These are phyloP conservation scores for Mastigias papua DNA, from an alignment of 30 jellyfish, hydroid and myxozoan species.

Conservation along the genomic window DNA sequence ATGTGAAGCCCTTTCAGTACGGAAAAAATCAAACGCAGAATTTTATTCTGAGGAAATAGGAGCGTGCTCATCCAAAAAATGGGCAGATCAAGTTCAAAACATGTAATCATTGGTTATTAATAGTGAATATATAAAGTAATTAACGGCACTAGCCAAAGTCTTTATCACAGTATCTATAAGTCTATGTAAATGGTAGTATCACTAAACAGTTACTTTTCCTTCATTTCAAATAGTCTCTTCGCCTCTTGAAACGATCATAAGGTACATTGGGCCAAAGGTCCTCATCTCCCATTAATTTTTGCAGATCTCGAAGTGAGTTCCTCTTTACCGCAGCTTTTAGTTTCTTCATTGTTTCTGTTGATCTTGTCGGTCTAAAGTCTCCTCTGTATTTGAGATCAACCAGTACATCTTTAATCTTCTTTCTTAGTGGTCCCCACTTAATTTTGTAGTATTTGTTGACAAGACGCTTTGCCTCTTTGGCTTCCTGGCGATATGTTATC, in stretches of 20 bases:
- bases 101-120: too few relatives aligned
- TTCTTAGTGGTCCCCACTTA: constrained; percentile 36
- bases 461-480: constrained; percentile 48
- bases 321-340: constrained; percentile 38
- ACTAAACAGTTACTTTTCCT: not conserved
- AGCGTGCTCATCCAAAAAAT: too few relatives aligned
- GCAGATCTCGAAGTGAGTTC: constrained; percentile 49
- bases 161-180: too few relatives aligned
- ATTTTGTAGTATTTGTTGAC: constrained; percentile 41
- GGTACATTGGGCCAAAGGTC: constrained; percentile 73
- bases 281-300: constrained; percentile 43
- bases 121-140: too few relatives aligned
- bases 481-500: constrained; percentile 45
- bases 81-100: too few relatives aligned
- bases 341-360: constrained; percentile 24
- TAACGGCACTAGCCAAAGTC: too few relatives aligned
- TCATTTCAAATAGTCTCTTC: constrained; percentile 31
- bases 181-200: not conserved
- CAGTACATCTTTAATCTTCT: constrained; percentile 60
- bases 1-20: too few relatives aligned
- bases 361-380: constrained; percentile 55
- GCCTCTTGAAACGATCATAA: constrained; percentile 61
- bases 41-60: too few relatives aligned
- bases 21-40: too few relatives aligned
- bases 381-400: constrained; percentile 81